Percentiles rank a stretch among this genome's conserved stretches.
Evolutionary conservation across 2,888 invertebrate species (phyloP).

Genomic region (Ormyrus rosae): DNA sequence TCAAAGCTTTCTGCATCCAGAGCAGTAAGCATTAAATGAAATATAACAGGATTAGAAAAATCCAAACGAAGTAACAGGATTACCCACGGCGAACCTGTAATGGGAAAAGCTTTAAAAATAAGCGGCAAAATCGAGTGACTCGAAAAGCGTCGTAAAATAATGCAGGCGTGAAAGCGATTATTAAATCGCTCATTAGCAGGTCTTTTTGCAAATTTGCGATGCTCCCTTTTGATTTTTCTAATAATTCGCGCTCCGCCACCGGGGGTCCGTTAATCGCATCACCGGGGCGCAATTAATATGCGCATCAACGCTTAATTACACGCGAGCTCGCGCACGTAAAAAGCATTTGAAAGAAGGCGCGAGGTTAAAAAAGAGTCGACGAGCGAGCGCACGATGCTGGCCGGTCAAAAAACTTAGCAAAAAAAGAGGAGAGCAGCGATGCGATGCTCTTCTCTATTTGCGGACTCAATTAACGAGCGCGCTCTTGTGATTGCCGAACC

Average conservation of each 20-base stretch:
- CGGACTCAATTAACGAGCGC: constrained; percentile 5
- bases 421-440: background rate
- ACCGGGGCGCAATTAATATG: background rate
- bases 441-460: background rate
- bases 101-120: no score
- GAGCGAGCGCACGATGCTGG: background rate
- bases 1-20: no score
- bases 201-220: background rate
- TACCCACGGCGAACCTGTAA: no score
- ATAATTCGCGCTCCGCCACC: background rate
- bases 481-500: constrained; percentile 15
- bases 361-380: background rate
- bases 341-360: no score
- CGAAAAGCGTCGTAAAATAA: no score
- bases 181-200: background rate
- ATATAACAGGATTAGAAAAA: no score
- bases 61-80: no score
- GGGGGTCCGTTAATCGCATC: constrained; percentile 7
- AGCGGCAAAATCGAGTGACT: no score
- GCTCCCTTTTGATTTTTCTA: constrained; percentile 5
- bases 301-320: constrained; percentile 32
- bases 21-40: no score
- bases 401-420: background rate
- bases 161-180: no score
- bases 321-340: background rate